Conservation (phyloP, 2,888 invertebrate species). For the Arge pagana region DNA sequence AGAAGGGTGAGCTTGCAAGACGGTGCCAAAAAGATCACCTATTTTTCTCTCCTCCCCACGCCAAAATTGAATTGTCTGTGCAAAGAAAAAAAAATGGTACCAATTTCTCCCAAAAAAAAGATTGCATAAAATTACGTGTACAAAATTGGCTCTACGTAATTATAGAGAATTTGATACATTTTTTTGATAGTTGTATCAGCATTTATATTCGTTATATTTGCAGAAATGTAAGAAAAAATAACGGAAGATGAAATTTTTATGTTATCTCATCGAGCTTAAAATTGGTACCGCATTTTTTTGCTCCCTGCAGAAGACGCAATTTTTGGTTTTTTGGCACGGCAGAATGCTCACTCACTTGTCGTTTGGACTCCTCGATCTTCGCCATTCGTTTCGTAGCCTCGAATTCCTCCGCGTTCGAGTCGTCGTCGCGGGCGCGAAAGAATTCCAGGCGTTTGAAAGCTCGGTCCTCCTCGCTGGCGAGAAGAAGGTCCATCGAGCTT, state of each 20-base stretch:
- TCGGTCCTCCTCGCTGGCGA: conserved; percentile 32
- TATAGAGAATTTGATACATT: neutral
- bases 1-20: no score
- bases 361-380: conserved; percentile 16
- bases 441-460: conserved; percentile 41
- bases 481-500: conserved; percentile 42
- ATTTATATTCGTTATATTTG: no score
- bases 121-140: no score
- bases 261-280: no score
- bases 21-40: no score
- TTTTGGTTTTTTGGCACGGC: neutral
- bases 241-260: no score
- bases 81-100: no score
- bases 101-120: neutral
- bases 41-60: no score
- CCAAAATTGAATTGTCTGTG: no score
- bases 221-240: no score
- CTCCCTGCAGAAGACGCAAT: neutral
- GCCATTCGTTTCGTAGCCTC: conserved; percentile 36
- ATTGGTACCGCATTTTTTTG: no score
- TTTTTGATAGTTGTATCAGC: no score
- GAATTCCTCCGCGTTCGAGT: conserved; percentile 36
- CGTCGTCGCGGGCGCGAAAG: conserved; percentile 35
- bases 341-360: conserved; percentile 33
- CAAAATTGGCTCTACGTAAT: neutral